These are phyloP conservation scores for Sebastiscus albofasciatus DNA, from an alignment of 2,797 vertebrate genomes.

Conservation along the genomic window DNA sequence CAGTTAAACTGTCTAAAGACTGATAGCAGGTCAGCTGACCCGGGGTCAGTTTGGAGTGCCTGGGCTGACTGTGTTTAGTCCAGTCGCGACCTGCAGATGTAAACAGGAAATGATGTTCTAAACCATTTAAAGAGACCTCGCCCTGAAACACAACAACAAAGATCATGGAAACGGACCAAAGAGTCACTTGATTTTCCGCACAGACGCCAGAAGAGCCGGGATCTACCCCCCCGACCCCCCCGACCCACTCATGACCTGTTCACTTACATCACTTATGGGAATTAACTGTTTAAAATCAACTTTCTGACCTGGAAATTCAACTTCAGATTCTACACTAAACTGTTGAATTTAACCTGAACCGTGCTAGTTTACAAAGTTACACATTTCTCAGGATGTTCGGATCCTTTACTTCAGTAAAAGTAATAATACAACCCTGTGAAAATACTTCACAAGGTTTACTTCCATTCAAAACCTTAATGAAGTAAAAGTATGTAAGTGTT, in stretches of 20 bases:
- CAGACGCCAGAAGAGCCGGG: neutral
- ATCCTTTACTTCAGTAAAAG: neutral
- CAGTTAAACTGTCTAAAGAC: neutral
- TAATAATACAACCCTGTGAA: neutral
- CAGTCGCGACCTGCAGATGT: neutral
- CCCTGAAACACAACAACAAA: constrained; percentile 7
- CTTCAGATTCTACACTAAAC: too few relatives aligned
- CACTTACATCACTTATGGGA: too few relatives aligned
- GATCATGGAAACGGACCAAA: neutral
- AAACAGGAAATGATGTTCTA: constrained; percentile 57
- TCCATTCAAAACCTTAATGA: neutral
- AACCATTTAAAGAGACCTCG: constrained; percentile 8
- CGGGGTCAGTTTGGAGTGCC: neutral
- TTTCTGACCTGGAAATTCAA: too few relatives aligned
- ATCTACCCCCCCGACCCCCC: neutral
- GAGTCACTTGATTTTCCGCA: neutral
- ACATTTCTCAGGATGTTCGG: neutral
- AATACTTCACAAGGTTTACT: neutral
- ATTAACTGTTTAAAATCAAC: too few relatives aligned
- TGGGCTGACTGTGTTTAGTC: neutral
- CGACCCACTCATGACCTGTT: neutral
- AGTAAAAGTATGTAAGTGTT: neutral
- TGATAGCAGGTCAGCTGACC: constrained; percentile 14
- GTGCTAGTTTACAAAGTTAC: neutral
- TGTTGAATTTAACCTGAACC: too few relatives aligned